Evolutionary conservation across 2,113 vertebrate genomes (phyloP).

Genomic region (Pachycephala philippinensis): DNA sequence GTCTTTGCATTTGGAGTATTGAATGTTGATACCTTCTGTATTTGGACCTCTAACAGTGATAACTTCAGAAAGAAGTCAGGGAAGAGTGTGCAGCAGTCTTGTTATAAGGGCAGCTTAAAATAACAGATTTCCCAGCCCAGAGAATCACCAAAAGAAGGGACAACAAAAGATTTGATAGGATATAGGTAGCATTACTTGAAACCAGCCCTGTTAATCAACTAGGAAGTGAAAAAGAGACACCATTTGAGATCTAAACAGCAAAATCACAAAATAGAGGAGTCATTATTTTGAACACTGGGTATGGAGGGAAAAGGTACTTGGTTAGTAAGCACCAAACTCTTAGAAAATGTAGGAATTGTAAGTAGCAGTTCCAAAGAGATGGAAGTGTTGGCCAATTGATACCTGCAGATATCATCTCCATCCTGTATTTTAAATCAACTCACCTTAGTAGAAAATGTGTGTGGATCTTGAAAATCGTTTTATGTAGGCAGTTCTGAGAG

Average conservation of each 20-base stretch:
- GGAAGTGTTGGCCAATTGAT: not conserved
- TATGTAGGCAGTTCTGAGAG: not conserved
- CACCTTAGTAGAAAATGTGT: not conserved
- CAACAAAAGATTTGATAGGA: not conserved
- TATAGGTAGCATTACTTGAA: not conserved
- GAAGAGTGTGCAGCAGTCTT: not conserved
- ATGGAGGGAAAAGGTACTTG: not conserved
- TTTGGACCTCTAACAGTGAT: not conserved
- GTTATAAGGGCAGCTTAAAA: not conserved
- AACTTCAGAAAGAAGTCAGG: not conserved
- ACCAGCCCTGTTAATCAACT: not conserved
- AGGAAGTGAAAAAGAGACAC: not conserved
- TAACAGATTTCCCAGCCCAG: not conserved
- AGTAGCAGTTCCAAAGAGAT: not conserved
- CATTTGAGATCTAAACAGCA: not conserved
- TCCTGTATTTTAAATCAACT: not conserved
- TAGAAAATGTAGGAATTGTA: not conserved
- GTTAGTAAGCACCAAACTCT: not conserved
- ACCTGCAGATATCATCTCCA: not conserved
- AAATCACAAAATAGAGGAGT: not conserved
- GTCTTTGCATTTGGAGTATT: not conserved
- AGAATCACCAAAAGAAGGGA: not conserved
- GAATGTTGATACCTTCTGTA: not conserved
- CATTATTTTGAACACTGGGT: not conserved
- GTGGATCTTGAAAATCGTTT: not conserved